These are phyloP conservation scores for Bagarius yarrelli DNA, from an alignment of 2,113 vertebrate genomes.

Conservation along the genomic window DNA sequence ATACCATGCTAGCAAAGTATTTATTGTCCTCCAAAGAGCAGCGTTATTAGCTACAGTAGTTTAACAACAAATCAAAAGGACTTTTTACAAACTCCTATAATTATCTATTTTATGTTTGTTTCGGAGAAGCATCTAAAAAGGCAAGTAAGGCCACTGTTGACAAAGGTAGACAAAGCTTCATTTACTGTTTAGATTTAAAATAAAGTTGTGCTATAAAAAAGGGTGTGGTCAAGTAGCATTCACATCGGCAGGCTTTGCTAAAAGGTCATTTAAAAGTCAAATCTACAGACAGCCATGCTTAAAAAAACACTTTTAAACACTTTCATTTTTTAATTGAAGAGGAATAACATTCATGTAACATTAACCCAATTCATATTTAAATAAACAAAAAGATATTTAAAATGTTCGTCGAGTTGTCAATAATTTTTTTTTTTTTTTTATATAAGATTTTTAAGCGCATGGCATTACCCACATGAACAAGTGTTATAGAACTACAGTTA, in stretches of 20 bases:
- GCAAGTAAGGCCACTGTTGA: not conserved
- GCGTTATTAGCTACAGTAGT: too few species aligned
- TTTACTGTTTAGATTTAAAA: not conserved
- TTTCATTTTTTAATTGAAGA: too few species aligned
- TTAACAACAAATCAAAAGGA: too few species aligned
- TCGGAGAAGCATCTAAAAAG: not conserved
- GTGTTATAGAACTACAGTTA: too few species aligned
- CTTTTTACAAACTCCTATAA: too few species aligned
- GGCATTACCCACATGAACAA: not conserved
- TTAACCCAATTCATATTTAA: not conserved
- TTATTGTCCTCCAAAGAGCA: not conserved
- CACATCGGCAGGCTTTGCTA: not conserved
- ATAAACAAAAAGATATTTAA: not conserved
- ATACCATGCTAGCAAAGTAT: not conserved
- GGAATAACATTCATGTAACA: not conserved
- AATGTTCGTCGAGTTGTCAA: not conserved
- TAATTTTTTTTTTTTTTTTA: too few species aligned
- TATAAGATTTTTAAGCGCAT: not conserved
- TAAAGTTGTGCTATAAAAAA: not conserved
- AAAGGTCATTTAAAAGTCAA: not conserved
- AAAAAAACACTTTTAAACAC: too few species aligned
- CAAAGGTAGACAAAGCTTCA: not conserved
- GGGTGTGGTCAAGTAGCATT: not conserved
- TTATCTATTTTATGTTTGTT: not conserved
- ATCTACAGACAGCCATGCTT: too few species aligned